These are phyloP conservation scores for Sisyra nigra DNA, from an alignment of 2,888 invertebrate species.

Conservation along the genomic window DNA sequence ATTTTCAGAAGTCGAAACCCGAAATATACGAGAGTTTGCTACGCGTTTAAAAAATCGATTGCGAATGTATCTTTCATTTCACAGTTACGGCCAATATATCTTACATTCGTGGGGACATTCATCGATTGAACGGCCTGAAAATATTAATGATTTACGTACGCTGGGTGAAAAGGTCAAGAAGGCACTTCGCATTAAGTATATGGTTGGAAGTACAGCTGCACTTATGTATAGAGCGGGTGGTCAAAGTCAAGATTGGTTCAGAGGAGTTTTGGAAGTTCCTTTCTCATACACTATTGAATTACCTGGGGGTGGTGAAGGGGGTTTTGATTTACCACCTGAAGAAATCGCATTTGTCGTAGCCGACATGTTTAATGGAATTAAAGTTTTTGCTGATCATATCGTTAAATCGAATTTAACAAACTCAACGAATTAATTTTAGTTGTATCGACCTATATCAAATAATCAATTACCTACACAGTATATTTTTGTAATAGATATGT, in stretches of 20 bases:
- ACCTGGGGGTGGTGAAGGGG: conserved; percentile 32
- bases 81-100: conserved; percentile 2
- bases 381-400: conserved; percentile 20
- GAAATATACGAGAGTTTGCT: not conserved
- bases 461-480: too few species aligned
- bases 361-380: conserved; percentile 41
- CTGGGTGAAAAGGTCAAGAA: not conserved
- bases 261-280: conserved; percentile 34
- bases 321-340: conserved; percentile 36
- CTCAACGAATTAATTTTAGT: too few species aligned
- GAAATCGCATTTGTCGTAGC: conserved; percentile 35
- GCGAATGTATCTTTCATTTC: not conserved
- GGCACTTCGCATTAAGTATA: not conserved
- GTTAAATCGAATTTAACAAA: not conserved
- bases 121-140: not conserved
- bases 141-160: not conserved
- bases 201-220: not conserved
- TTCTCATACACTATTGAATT: conserved; percentile 45
- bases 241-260: conserved; percentile 48
- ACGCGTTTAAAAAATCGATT: not conserved
- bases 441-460: too few species aligned
- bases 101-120: conserved; percentile 1
- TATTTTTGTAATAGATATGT: too few species aligned
- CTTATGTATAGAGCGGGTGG: conserved; percentile 28
- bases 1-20: conserved; percentile 1